Percentiles rank a stretch among this genome's conserved stretches.
These are phyloP conservation scores for Onychostruthus taczanowskii DNA, from an alignment of 2,113 vertebrate species.

Conservation along the genomic window DNA sequence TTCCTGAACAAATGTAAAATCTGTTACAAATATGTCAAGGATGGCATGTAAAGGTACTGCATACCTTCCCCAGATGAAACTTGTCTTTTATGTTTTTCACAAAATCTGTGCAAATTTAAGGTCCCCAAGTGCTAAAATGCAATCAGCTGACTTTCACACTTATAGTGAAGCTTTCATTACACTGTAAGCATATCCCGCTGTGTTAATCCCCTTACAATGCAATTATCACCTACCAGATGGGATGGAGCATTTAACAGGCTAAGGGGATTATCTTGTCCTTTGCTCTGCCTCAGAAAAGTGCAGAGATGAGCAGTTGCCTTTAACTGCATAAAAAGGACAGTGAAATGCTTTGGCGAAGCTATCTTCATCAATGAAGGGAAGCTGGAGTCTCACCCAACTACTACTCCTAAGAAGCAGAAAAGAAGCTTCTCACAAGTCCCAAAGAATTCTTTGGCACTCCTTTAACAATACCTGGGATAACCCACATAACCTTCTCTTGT, in stretches of 20 bases:
- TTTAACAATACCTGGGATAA: background rate
- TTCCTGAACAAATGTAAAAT: background rate
- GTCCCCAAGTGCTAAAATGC: background rate
- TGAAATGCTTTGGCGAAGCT: background rate
- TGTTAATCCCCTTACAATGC: conserved; percentile 55
- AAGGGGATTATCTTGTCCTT: conserved; percentile 64
- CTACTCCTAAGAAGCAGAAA: background rate
- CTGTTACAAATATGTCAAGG: background rate
- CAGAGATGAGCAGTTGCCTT: background rate
- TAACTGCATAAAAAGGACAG: background rate
- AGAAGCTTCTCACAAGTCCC: background rate
- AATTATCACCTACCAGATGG: conserved; percentile 68
- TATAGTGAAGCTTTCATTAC: conserved; percentile 30
- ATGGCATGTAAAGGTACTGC: background rate
- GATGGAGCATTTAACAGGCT: conserved; percentile 62
- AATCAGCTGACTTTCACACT: conserved; percentile 47
- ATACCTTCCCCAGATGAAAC: background rate
- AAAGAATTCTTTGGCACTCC: background rate
- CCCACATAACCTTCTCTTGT: background rate
- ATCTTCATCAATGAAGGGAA: background rate
- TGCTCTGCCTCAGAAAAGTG: conserved; percentile 26
- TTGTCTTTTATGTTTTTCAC: background rate
- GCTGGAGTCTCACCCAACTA: background rate
- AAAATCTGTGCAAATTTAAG: background rate
- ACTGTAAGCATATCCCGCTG: conserved; percentile 7